Evolutionary conservation across 2,797 vertebrate genomes (phyloP), one percentile per base, ranked within the genome.

Genomic region (Platyrinchus mystaceus): DNA sequence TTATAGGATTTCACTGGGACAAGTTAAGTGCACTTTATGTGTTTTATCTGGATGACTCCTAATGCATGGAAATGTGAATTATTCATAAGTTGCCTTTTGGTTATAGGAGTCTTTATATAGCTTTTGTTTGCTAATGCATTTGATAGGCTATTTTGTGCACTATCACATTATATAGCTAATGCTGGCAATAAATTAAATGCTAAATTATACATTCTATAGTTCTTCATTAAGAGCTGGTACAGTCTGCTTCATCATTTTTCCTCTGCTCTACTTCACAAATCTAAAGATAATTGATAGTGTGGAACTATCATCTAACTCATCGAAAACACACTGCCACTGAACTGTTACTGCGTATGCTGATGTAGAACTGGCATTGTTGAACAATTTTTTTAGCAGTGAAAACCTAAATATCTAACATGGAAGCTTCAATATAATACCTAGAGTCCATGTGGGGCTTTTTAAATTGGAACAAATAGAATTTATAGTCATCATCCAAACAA

Each of bases 81-180:
- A 97, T 97, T 98, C 96, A 97, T 94, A 39, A 68, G 14, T 74
- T 95, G 91, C 74, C 63, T 93, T 69, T 91, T 93, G 93, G 91
- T 96, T 94, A 83, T 93, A 92, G 73, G 64, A 95, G 67, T 71
- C 94, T 96, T 96, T 95, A 95, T 95, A 95, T 93, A 97, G 97
- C 94, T 95, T 97, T 97, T 96, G 94, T 98, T 97, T 97, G 97
- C 95, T 97, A 96, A 97, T 95, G 97, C 85, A 74, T 91, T 94
- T 95, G 93, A 90, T 96, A 87, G 91, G 93, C 93, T 96, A 89
- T 95, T 97, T 93, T 86, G 93, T 95, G 90, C 93, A 69, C 66
- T 94, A 93, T 92, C 96, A 62, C 92, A 79, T 96, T 95, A 75
- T 94, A 81, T 79, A 84, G 94, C 68, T 78, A 86, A 90, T 75